A percentile compares a stretch with the other conserved stretches of the same genome.
Evolutionary conservation across 2,113 vertebrate species (phyloP).

Genomic region (Andinoacara biseriatus): DNA sequence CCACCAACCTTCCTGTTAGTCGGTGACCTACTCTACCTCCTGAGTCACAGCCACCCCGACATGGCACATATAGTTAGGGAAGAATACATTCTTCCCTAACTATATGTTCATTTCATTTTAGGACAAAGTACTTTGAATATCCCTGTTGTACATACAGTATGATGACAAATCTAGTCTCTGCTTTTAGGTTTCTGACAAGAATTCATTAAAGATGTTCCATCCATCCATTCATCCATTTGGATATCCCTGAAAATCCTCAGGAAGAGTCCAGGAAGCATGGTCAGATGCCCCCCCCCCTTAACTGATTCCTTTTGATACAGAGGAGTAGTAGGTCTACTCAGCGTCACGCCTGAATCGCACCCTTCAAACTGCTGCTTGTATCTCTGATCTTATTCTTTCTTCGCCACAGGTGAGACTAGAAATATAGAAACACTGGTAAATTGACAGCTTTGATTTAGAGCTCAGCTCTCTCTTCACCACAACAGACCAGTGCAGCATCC

Average conservation of each 20-base stretch:
- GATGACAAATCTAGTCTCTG: background rate
- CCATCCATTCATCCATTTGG: background rate
- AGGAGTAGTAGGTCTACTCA: background rate
- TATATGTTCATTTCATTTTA: background rate
- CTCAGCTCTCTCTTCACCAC: background rate
- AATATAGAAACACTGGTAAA: background rate
- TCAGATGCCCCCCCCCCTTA: background rate
- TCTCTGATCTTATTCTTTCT: background rate
- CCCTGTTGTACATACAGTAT: background rate
- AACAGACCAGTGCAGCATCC: background rate
- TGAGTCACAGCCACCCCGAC: too few relatives aligned
- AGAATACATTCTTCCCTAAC: background rate
- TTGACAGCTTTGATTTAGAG: background rate
- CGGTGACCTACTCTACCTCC: too few relatives aligned
- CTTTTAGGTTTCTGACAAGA: background rate
- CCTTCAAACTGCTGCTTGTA: background rate
- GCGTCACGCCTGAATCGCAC: background rate
- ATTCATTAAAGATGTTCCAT: background rate
- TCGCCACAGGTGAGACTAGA: background rate
- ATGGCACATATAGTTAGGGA: too few relatives aligned
- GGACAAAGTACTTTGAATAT: background rate
- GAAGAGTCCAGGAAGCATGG: background rate
- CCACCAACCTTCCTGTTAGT: too few relatives aligned
- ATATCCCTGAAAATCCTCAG: background rate
- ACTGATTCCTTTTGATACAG: background rate